Percentiles rank a stretch among this genome's conserved stretches.
These are phyloP conservation scores for Calidris pugnax DNA, from an alignment of 2,113 vertebrate species.

Conservation along the genomic window DNA sequence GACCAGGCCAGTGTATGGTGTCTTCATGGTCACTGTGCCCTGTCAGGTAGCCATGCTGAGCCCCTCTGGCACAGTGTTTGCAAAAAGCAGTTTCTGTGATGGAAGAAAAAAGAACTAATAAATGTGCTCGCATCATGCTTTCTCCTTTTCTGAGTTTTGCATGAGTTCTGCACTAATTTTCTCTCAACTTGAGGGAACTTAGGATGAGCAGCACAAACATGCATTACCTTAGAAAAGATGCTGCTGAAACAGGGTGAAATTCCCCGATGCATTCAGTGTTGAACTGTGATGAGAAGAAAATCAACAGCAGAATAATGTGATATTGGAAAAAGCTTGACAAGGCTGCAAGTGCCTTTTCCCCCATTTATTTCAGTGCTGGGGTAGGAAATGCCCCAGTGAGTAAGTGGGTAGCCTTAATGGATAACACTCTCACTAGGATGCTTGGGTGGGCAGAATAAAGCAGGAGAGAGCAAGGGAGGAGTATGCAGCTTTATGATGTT, in stretches of 20 bases:
- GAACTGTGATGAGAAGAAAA: not conserved
- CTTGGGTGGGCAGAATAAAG: not conserved
- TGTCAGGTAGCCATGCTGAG: not conserved
- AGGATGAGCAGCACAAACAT: not conserved
- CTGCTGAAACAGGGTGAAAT: not conserved
- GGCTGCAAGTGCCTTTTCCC: not conserved
- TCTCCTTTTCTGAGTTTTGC: not conserved
- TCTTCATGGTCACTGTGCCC: not conserved
- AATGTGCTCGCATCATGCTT: not conserved
- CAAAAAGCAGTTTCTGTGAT: not conserved
- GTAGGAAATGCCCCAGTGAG: not conserved
- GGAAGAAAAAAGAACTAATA: not conserved
- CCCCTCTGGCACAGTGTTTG: not conserved
- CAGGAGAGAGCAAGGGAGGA: not conserved
- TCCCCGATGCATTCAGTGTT: not conserved
- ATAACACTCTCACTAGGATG: fast-evolving
- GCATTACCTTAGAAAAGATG: not conserved
- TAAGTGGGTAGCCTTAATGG: not conserved
- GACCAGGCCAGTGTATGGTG: not conserved
- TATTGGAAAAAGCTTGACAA: not conserved
- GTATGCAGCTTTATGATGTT: not conserved
- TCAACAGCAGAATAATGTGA: not conserved
- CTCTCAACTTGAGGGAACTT: not conserved
- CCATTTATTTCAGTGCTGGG: not conserved
- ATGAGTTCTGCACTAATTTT: not conserved